phyloP scores from a whole-genome alignment of 30 jellyfish, hydroid and myxozoan species.

The Thelohanellus kitauei region DNA sequence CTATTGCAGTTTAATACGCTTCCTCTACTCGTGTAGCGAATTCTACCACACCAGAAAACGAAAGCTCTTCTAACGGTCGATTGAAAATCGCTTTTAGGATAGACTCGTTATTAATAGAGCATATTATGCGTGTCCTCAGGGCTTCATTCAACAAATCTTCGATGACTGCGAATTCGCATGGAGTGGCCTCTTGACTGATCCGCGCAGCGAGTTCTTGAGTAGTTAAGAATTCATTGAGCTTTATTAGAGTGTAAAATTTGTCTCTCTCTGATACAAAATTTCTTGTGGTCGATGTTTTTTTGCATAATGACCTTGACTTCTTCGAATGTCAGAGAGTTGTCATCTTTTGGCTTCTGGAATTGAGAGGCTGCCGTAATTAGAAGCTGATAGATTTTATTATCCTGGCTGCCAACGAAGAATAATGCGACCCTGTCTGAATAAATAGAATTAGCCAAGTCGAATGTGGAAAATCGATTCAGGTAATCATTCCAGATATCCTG shows the following conservation, averaged over 20 bases:
- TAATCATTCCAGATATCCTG: no score
- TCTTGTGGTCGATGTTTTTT: constrained; percentile 8
- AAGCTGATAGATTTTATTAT: constrained; percentile 1
- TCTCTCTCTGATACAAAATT: constrained; percentile 9
- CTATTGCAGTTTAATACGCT: constrained; percentile 10
- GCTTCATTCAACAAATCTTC: constrained; percentile 15
- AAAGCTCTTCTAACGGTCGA: constrained; percentile 1
- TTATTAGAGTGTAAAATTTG: constrained; percentile 11
- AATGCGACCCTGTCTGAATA: no score
- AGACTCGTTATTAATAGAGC: constrained; percentile 9
- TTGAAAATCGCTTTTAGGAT: constrained; percentile 7
- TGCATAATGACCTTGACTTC: constrained; percentile 3
- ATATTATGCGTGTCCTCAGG: constrained; percentile 6
- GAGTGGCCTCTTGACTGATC: constrained; percentile 17
- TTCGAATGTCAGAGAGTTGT: constrained; percentile 3
- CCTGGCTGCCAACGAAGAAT: no score
- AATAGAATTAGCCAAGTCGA: no score
- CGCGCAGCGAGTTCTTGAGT: constrained; percentile 9
- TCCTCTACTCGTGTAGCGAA: constrained; percentile 3
- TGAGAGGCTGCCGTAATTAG: constrained; percentile 1
- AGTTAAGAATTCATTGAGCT: constrained; percentile 6
- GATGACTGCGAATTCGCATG: constrained; percentile 7
- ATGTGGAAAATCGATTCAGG: no score
- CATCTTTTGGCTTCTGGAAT: not conserved
- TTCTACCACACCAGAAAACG: constrained; percentile 6